Percentiles rank a stretch among this genome's conserved stretches.
Conservation (phyloP, 1,140 invertebrate genomes). For the Andrena cerasifolii region DNA sequence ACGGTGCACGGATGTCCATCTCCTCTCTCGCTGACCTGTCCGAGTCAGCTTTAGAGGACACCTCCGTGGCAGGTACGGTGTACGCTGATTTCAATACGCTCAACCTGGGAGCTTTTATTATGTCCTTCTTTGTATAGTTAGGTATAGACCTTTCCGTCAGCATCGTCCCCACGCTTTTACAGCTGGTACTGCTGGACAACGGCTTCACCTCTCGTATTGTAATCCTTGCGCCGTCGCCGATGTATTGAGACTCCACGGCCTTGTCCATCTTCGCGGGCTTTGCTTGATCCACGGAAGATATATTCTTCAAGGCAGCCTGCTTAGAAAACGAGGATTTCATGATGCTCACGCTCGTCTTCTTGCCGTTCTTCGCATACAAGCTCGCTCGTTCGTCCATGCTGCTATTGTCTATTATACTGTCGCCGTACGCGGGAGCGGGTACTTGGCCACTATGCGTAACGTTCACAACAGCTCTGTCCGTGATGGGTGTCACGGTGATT, state of each 20-base stretch:
- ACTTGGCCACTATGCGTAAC: constrained; percentile 28
- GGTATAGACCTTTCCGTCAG: constrained; percentile 27
- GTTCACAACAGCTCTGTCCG: constrained; percentile 35
- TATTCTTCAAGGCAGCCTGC: neutral
- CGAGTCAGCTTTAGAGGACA: constrained; percentile 13
- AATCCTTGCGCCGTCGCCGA: constrained; percentile 4
- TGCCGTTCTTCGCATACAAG: neutral
- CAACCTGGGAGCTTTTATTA: constrained; percentile 71
- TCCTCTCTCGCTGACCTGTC: constrained; percentile 34
- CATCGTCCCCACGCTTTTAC: constrained; percentile 37
- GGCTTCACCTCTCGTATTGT: constrained; percentile 6
- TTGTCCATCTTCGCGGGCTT: constrained; percentile 18
- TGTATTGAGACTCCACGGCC: constrained; percentile 28
- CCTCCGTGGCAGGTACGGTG: neutral
- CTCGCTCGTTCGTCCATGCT: neutral
- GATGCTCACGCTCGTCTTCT: neutral
- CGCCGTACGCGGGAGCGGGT: neutral
- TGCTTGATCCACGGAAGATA: neutral
- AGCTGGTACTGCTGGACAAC: neutral
- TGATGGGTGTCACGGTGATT: constrained; percentile 26
- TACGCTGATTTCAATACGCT: constrained; percentile 56
- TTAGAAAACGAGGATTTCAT: constrained; percentile 17
- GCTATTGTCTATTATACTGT: neutral
- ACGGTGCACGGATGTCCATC: constrained; percentile 42
- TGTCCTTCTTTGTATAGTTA: constrained; percentile 55